These are phyloP conservation scores for Nipponia nippon DNA, from an alignment of 2,113 vertebrate species.

Conservation along the genomic window DNA sequence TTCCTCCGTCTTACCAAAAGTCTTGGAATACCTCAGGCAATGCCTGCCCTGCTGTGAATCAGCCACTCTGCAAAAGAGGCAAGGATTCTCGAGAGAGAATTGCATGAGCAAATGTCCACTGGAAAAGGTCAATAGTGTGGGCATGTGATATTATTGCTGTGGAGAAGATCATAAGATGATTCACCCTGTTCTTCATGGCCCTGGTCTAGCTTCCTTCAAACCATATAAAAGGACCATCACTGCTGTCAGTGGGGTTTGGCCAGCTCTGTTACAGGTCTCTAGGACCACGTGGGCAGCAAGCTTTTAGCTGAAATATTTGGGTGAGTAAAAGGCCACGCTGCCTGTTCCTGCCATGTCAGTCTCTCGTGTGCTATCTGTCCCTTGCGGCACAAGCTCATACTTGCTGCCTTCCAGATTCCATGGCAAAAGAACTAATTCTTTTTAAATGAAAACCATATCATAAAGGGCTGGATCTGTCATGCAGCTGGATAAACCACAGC, in stretches of 20 bases:
- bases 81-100: neutral
- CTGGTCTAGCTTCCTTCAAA: neutral
- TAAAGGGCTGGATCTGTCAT: slow-evolving; percentile 55
- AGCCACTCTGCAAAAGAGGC: no score
- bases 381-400: neutral
- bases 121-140: neutral
- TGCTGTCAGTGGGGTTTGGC: neutral
- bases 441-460: slow-evolving; percentile 64
- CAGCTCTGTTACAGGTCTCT: neutral
- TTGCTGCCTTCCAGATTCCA: slow-evolving; percentile 35
- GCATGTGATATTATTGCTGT: neutral
- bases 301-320: neutral
- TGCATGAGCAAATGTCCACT: neutral
- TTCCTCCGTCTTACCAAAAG: neutral
- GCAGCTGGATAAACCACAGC: slow-evolving; percentile 66
- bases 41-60: neutral
- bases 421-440: slow-evolving; percentile 47
- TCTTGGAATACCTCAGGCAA: neutral
- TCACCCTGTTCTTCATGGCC: neutral
- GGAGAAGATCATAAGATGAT: neutral
- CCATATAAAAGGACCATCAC: neutral
- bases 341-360: neutral
- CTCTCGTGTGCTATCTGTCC: neutral
- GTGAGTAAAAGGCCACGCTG: neutral
- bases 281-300: neutral